Percentiles rank a stretch among this genome's conserved stretches.
Evolutionary conservation across 2,113 vertebrate genomes (phyloP).

Genomic region (Todiramphus chloris): DNA sequence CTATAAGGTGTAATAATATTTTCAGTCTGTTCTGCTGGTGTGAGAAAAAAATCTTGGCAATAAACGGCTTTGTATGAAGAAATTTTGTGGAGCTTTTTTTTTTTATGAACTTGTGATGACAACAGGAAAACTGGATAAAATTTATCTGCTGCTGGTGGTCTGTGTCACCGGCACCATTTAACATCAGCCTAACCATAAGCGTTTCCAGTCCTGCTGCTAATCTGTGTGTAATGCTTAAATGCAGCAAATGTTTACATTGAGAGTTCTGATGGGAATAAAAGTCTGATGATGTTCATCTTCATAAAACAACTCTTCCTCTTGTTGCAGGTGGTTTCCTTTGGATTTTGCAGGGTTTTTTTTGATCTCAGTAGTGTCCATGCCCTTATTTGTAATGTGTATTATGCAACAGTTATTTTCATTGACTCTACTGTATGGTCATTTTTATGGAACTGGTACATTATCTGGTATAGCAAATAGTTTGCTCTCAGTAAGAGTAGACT

Average conservation of each 20-base stretch:
- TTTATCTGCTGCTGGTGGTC: neutral
- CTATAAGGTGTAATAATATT: neutral
- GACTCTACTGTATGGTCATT: neutral
- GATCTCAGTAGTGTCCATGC: neutral
- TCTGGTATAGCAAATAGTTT: neutral
- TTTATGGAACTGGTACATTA: fast-evolving
- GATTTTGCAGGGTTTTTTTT: neutral
- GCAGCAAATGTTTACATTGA: neutral
- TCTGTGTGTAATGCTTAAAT: neutral
- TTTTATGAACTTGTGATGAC: neutral
- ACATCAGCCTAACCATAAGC: neutral
- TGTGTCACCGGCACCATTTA: neutral
- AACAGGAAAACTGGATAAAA: neutral
- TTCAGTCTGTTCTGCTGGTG: neutral
- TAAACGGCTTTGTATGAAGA: neutral
- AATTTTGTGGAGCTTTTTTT: neutral
- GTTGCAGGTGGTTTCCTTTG: neutral
- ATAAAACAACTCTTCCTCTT: neutral
- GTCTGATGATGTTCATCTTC: neutral
- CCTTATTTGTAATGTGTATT: neutral
- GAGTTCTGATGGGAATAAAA: neutral
- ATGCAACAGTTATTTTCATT: neutral
- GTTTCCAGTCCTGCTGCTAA: neutral
- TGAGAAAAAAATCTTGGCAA: neutral
- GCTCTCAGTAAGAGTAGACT: neutral